Evolutionary conservation across 2,113 vertebrate genomes (phyloP), one percentile per base, ranked within the genome.

Genomic region (Oostethus manadensis): DNA sequence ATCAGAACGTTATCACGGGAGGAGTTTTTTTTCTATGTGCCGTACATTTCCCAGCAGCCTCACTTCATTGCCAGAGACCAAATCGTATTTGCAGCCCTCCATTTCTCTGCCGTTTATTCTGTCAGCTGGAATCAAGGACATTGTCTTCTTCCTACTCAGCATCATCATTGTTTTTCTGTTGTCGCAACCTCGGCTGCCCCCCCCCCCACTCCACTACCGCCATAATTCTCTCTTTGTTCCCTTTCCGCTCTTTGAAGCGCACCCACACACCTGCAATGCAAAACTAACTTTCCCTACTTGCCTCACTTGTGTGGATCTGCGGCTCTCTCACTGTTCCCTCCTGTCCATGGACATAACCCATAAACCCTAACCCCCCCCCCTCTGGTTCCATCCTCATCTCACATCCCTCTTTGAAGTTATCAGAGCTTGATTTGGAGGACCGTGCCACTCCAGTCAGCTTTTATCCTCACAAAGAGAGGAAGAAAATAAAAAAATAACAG

Each of bases 321-420:
- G 51, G 66, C 53, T 63, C 65, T 56, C 56, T 51, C 61, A 44
- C 23, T 56, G 42, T 33, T 21, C 57, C 5, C 5, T 21, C 18
- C 22, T 4, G 56, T 4, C 35, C 5, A n/a, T 20, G 6, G n/a
- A n/a, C n/a, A n/a, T n/a, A n/a, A n/a, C n/a, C 4, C 1, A 2
- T 8, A 15, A 10, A n/a, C 7, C 38, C 38, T 20, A 17, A 29
- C 10, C 15, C 48, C 20, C 48, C 20, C 1, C 3, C 58, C 70
- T 60, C 74, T 62, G 60, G 68, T 60, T 73, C 53, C 57, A 53
- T 49, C 68, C 78, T 69, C 68, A 73, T 71, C 78, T 83, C 68
- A 60, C 73, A 71, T 78, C 80, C 67, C 70, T 78, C 79, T 86
- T 85, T 86, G 83, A 87, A 88, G 82, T 86, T 69, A 64, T 85